These are phyloP conservation scores for Sinohyriopsis cumingii DNA, from an alignment of 2,888 invertebrate genomes.

Conservation along the genomic window DNA sequence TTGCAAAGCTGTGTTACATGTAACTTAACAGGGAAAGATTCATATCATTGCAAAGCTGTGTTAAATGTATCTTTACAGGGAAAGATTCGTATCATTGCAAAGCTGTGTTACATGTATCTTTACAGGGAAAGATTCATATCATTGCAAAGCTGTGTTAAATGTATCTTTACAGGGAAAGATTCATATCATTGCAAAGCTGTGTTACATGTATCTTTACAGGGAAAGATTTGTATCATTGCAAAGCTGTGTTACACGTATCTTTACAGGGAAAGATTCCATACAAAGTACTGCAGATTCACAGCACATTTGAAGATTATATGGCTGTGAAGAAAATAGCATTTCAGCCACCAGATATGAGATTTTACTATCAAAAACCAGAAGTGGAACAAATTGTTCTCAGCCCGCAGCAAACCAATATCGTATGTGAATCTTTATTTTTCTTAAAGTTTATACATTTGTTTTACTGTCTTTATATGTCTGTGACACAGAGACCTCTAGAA, in stretches of 20 bases:
- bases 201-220: slow-evolving; percentile 74
- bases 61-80: slow-evolving; percentile 76
- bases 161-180: slow-evolving; percentile 80
- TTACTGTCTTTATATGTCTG: no score
- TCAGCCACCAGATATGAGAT: slow-evolving; percentile 78
- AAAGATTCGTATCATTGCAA: slow-evolving; percentile 79
- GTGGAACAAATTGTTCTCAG: slow-evolving; percentile 55
- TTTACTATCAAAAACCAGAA: slow-evolving; percentile 74
- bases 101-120: slow-evolving; percentile 20
- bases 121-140: slow-evolving; percentile 85
- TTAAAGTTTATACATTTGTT: background rate
- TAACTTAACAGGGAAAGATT: no score
- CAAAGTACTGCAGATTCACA: slow-evolving; percentile 85
- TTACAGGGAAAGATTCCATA: slow-evolving; percentile 84
- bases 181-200: slow-evolving; percentile 68
- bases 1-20: no score
- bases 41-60: no score
- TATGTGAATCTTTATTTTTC: slow-evolving; percentile 34
- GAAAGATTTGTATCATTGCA: slow-evolving; percentile 73
- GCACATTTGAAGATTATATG: slow-evolving; percentile 86
- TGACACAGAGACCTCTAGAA: no score
- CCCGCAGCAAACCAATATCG: slow-evolving; percentile 63
- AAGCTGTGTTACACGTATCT: background rate
- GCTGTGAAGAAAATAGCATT: slow-evolving; percentile 80
- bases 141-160: background rate